A percentile compares a stretch with the other conserved stretches of the same genome.
Evolutionary conservation across 2,113 vertebrate species (phyloP).

Genomic region (Hippocampus mohnikei): DNA sequence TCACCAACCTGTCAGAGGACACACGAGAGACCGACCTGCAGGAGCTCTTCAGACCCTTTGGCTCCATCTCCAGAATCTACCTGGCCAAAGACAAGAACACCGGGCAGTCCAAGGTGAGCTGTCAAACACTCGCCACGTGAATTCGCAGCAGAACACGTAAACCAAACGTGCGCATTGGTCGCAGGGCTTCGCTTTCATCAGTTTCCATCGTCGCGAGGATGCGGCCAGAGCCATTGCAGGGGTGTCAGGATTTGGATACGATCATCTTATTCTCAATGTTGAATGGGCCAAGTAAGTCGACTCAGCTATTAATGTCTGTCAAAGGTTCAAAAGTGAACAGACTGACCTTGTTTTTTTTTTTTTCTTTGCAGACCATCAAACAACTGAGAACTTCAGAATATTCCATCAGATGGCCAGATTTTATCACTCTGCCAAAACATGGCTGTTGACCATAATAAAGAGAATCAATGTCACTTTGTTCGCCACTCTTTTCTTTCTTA

Average conservation of each 20-base stretch:
- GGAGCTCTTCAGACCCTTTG: slow-evolving; percentile 96
- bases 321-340: background rate
- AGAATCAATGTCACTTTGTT: slow-evolving; percentile 6
- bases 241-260: slow-evolving; percentile 92
- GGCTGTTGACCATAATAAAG: slow-evolving; percentile 58
- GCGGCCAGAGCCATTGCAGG: slow-evolving; percentile 88
- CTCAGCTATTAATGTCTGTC: background rate
- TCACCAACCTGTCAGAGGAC: slow-evolving; percentile 96
- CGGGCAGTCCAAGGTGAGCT: slow-evolving; percentile 88
- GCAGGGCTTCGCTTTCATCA: slow-evolving; percentile 96
- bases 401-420: slow-evolving; percentile 41
- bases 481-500: background rate
- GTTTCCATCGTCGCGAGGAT: slow-evolving; percentile 93
- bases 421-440: slow-evolving; percentile 36
- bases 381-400: slow-evolving; percentile 61
- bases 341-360: background rate
- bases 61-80: slow-evolving; percentile 95
- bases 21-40: slow-evolving; percentile 94
- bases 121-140: background rate
- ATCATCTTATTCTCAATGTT: slow-evolving; percentile 95
- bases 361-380: slow-evolving; percentile 72
- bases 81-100: slow-evolving; percentile 97
- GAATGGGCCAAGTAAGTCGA: slow-evolving; percentile 94
- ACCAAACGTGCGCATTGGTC: background rate
- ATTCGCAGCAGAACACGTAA: too few relatives aligned